Percentiles rank a stretch among this genome's conserved stretches.
Evolutionary conservation across 2,888 invertebrate species (phyloP).

Genomic region (Chloroclysta siterata): DNA sequence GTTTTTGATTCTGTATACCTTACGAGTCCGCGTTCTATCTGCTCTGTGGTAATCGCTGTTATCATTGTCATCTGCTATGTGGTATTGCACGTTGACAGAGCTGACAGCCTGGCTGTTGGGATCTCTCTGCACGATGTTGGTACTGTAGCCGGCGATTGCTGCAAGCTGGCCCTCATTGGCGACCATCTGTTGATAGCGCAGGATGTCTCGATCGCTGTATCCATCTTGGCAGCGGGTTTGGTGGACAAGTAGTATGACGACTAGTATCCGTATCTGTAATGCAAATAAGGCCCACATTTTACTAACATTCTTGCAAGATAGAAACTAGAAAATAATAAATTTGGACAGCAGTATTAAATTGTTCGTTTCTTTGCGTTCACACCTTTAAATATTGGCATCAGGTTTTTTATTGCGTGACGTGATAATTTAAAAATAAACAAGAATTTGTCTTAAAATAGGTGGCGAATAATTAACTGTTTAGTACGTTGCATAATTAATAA

Average conservation of each 20-base stretch:
- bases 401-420: slow-evolving; percentile 5
- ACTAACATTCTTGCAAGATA: slow-evolving; percentile 28
- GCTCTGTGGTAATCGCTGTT: slow-evolving; percentile 64
- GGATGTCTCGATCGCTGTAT: slow-evolving; percentile 67
- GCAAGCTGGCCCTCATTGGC: slow-evolving; percentile 66
- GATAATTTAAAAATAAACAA: slow-evolving; percentile 7
- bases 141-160: slow-evolving; percentile 63
- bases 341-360: background rate
- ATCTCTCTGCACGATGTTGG: slow-evolving; percentile 66
- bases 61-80: slow-evolving; percentile 63
- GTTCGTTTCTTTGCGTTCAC: slow-evolving; percentile 1
- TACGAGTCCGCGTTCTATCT: slow-evolving; percentile 63
- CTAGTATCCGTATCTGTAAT: slow-evolving; percentile 81
- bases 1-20: slow-evolving; percentile 76
- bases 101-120: slow-evolving; percentile 65
- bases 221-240: slow-evolving; percentile 72
- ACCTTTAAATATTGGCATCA: too few relatives aligned
- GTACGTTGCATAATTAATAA: slow-evolving; percentile 4
- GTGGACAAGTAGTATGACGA: slow-evolving; percentile 65
- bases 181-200: slow-evolving; percentile 68
- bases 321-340: slow-evolving; percentile 29
- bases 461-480: slow-evolving; percentile 1
- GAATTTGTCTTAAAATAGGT: slow-evolving; percentile 6
- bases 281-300: slow-evolving; percentile 26
- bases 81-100: slow-evolving; percentile 66